Evolutionary conservation across 2,888 invertebrate genomes (phyloP), one percentile per base, ranked within the genome.

Genomic region (Muschampia staudingeri): DNA sequence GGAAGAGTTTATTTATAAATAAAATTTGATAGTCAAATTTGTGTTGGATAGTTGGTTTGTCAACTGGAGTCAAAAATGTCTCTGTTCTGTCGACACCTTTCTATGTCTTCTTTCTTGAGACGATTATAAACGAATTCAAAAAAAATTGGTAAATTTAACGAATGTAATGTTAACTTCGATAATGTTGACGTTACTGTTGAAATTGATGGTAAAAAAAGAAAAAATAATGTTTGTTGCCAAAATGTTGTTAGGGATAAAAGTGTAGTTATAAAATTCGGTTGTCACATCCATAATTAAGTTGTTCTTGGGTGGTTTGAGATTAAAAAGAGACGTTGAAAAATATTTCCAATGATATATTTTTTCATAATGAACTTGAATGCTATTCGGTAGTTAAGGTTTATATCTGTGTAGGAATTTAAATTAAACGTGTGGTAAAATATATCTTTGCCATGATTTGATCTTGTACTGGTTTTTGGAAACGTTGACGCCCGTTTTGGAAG

Each of bases 311-410:
- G 95, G 95, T 95, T 95, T 92, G 95, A 94, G 92, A 93, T 95
- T 94, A 95, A 94, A 95, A 92, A 94, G 94, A 94, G 92, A 95
- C 95, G 95, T 95, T 96, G 95, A 96, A 94, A 93, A 96, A 96
- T 95, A 96, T 96, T 96, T 96, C 96, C 94, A 95, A 96, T 96
- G 93, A 96, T 97, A 97, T 97, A 97, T 97, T 96, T 97, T 97
- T 97, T 96, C 97, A 97, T 96, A 95, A 95, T 94, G 93, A 95
- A 94, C 96, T 96, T 94, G 95, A 95, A 93, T 94, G 95, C 95
- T 96, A 96, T 95, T 96, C 94, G 93, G 93, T 95, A 96, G 93
- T 96, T 96, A 96, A 95, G 95, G 92, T 95, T 96, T 96, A 95
- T 96, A 96, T 94, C 95, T 96, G 96, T 96, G 96, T 96, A 96